Evolutionary conservation across 2,113 vertebrate species (phyloP), one percentile per base, ranked within the genome.

Genomic region (Cercopithecus mona): DNA sequence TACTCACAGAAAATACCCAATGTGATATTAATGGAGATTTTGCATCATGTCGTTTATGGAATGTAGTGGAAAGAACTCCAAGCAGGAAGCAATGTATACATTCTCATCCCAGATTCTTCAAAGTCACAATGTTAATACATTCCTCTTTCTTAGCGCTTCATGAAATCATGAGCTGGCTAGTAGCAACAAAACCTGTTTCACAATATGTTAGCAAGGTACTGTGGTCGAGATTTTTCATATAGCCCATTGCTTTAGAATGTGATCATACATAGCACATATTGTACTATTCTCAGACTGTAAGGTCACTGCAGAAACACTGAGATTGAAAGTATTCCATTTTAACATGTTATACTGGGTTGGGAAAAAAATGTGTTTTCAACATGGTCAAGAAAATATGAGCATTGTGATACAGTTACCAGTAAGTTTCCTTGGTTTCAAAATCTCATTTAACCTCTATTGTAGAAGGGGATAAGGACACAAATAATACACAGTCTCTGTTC

Each of bases 371-470:
- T 72, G 40, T 87, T 96, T 96, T 90, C 23, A 80, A 50, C 32
- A 87, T 66, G 11, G 52, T 66, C 27, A 94, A 82, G 27, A 76
- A 90, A 83, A 72, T 59, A 64, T 43, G 25, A 87, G 16, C 1
- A 14, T 17, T 64, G 17, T 64, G 68, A 90, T 66, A 90, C 30
- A 94, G 20, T 86, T 68, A 82, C 6, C 92, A n/a, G 32, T 38
- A 86, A 43, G 30, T 86, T 90, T 94, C 66, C n/a, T 48, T 68
- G n/a, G 8, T 92, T 92, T 96, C n/a, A 94, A 96, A 95, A 52
- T 23, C 30, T 76, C 30, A 76, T 25, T 85, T 84, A 70, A 22
- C 32, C 35, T 75, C 14, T 87, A 17, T 57, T 90, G 3, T 92
- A 76, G 22, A 87, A 85, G 9, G 27, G 13, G 25, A 45, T 82